phyloP scores from a whole-genome alignment of 2,888 invertebrate genomes.

The Maniola hyperantus region DNA sequence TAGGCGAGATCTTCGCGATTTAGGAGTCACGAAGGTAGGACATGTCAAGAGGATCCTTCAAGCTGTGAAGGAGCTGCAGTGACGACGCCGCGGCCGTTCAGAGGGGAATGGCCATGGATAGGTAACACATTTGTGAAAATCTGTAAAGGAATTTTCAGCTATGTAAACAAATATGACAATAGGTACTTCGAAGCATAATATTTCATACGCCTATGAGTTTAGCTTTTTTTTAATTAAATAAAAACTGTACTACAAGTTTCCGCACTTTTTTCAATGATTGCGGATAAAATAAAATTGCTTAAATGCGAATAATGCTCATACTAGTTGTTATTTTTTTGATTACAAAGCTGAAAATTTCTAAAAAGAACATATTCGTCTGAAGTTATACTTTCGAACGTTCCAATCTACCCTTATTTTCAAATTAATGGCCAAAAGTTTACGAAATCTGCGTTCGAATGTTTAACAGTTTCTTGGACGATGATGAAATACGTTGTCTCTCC shows the following conservation, averaged over 20 bases:
- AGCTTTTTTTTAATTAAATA: background rate
- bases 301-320: no score
- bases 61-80: slow-evolving; percentile 91
- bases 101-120: slow-evolving; percentile 71
- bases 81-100: slow-evolving; percentile 76
- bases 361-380: background rate
- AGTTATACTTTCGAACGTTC: slow-evolving; percentile 21
- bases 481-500: slow-evolving; percentile 1
- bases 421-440: slow-evolving; percentile 13
- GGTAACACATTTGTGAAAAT: slow-evolving; percentile 26
- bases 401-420: background rate
- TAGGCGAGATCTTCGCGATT: slow-evolving; percentile 92
- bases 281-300: no score
- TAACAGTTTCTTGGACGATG: background rate
- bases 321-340: background rate
- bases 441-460: slow-evolving; percentile 4
- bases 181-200: background rate
- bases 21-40: slow-evolving; percentile 97
- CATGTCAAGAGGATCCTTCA: slow-evolving; percentile 97
- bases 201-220: background rate
- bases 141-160: slow-evolving; percentile 8
- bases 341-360: slow-evolving; percentile 4
- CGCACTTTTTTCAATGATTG: background rate
- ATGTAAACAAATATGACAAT: background rate
- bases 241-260: background rate